phyloP scores from a whole-genome alignment of 2,888 invertebrate genomes.

The Apamea monoglypha region DNA sequence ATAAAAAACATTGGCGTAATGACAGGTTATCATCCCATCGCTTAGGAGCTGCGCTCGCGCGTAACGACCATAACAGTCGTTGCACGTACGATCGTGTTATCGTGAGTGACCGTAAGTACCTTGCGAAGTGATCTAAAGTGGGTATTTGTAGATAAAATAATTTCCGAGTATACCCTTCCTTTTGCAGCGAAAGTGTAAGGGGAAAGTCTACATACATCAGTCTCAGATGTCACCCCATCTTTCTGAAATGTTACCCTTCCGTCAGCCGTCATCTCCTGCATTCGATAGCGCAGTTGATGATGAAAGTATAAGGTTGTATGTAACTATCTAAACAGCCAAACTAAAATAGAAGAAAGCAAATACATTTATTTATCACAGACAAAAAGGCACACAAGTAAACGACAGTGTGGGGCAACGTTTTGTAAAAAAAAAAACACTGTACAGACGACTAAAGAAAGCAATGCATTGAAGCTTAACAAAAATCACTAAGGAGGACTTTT shows the following conservation, averaged over 20 bases:
- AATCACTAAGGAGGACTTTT: neutral
- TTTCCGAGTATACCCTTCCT: neutral
- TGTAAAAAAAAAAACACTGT: too few species aligned
- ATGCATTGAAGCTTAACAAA: neutral
- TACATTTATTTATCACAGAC: neutral
- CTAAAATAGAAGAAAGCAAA: neutral
- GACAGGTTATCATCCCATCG: constrained; percentile 48
- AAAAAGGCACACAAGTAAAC: neutral
- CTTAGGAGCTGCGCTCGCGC: constrained; percentile 48
- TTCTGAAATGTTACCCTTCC: neutral
- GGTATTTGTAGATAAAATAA: constrained; percentile 22
- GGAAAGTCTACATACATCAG: neutral
- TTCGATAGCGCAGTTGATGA: neutral
- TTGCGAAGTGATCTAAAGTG: constrained; percentile 23
- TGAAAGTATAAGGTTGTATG: neutral
- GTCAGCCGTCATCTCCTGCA: neutral
- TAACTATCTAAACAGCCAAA: neutral
- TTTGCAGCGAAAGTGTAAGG: neutral
- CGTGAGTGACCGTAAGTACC: constrained; percentile 16
- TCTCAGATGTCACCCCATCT: neutral
- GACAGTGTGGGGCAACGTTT: too few species aligned
- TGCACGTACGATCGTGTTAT: constrained; percentile 17
- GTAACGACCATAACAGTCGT: constrained; percentile 31
- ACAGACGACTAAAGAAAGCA: neutral
- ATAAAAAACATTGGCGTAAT: constrained; percentile 59